These are phyloP conservation scores for Alaudala cheleensis DNA, from an alignment of 2,113 vertebrate species.

Conservation along the genomic window DNA sequence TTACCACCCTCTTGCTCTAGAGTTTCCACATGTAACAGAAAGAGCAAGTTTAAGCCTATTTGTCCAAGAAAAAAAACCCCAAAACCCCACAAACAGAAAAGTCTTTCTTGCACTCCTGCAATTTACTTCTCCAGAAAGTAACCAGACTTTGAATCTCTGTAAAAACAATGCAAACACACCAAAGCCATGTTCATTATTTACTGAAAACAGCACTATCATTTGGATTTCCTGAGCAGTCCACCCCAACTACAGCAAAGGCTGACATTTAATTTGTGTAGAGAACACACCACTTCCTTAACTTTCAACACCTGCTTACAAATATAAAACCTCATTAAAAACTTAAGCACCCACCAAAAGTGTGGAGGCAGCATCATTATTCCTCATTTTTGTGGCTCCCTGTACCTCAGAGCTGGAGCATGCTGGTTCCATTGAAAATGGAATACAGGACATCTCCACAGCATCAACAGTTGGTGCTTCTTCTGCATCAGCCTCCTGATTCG, in stretches of 20 bases:
- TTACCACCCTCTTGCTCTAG: background rate
- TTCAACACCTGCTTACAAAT: background rate
- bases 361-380: background rate
- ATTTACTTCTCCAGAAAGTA: background rate
- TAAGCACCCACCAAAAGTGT: slow-evolving; percentile 19
- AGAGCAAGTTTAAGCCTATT: background rate
- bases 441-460: background rate
- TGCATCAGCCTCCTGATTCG: slow-evolving; percentile 15
- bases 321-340: background rate
- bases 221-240: background rate
- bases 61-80: background rate
- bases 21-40: background rate
- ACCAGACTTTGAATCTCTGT: background rate
- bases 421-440: background rate
- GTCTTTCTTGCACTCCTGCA: background rate
- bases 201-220: background rate
- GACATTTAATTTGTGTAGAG: background rate
- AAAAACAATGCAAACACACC: background rate
- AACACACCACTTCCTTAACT: background rate
- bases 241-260: background rate
- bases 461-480: background rate
- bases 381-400: background rate
- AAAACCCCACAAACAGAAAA: background rate
- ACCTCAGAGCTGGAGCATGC: background rate
- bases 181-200: background rate